Conservation (phyloP, 1,140 invertebrate genomes). For the Pseudomyrmex flavicornis region DNA sequence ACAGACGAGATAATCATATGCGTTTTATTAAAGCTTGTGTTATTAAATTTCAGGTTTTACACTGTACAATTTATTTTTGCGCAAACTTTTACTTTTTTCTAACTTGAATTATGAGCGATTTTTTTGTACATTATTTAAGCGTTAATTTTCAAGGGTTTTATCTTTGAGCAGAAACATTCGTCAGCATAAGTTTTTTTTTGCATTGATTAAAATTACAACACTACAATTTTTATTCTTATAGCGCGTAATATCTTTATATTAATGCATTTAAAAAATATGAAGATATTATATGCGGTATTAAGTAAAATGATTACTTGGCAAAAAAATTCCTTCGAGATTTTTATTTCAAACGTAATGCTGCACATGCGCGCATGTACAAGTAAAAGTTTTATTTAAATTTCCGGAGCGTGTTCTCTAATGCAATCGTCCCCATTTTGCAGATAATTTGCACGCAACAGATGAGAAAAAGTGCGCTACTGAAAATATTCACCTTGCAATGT, state of each 20-base stretch:
- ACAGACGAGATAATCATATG: constrained; percentile 28
- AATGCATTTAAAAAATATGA: not conserved
- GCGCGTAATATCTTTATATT: too few relatives aligned
- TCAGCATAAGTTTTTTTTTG: not conserved
- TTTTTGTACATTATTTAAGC: not conserved
- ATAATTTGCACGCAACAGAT: constrained; percentile 34
- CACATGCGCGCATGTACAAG: not conserved
- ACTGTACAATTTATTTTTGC: constrained; percentile 5
- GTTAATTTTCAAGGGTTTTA: not conserved
- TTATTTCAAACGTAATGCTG: not conserved
- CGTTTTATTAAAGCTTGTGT: constrained; percentile 34
- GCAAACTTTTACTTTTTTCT: not conserved
- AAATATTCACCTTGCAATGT: constrained; percentile 49
- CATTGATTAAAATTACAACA: constrained; percentile 7
- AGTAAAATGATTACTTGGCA: constrained; percentile 6
- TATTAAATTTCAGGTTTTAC: constrained; percentile 48
- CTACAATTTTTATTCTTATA: not conserved
- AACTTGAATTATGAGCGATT: not conserved
- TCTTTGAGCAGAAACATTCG: not conserved
- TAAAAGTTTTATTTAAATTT: constrained; percentile 12
- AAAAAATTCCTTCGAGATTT: not conserved
- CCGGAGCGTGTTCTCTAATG: not conserved
- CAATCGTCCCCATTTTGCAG: constrained; percentile 24
- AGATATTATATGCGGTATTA: not conserved
- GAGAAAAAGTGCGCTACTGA: constrained; percentile 31